Evolutionary conservation across 2,113 vertebrate genomes (phyloP), one percentile per base, ranked within the genome.

Genomic region (Fulmarus glacialis): DNA sequence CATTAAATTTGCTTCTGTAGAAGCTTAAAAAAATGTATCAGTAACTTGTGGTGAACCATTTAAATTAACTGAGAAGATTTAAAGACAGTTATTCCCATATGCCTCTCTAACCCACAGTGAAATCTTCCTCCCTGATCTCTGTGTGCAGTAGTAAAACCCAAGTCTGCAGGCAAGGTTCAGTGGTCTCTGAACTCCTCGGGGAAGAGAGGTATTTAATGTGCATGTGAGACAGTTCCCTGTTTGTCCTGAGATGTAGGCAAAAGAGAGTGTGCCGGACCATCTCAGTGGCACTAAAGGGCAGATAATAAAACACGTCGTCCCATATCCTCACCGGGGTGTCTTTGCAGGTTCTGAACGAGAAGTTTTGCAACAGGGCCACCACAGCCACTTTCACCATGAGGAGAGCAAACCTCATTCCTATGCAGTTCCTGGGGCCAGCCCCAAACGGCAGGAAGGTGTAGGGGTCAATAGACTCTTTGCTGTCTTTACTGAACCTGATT

Each of bases 391-490:
- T 99, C 91, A 99, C 10, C 5, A 94, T 2, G 26, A 99, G 72
- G 42, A 98, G 90, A 42, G 99, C 98, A 92, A 99, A 99, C 55
- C 98, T 97, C 99, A 98, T 99, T 40, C 98, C 98, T 55, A 99
- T 97, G 92, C 99, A 99, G 93, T 99, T 99, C 70, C 99, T 97
- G 23, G 98, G 99, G 5, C 99, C 99, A 19, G 97, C 87, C 29
- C 99, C 99, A 3, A 99, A 99, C 1, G 98, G 99, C 96, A 99
- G 96, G 94, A 98, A 99, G 3, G 88, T 80, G 71, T 98, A 98
- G 2, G 98, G 98, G 58, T 98, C 97, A 8, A 98, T 82, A 29
- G 23, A 32, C 8, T 97, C 96, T 75, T 87, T 98, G 78, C 90
- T 99, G 24, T 98, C 98, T 84, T 98, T 98, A 89, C 96, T 98